Base-by-base conservation (phyloP, 2,888 invertebrate genomes). In the Melanophora roralis region DNA sequence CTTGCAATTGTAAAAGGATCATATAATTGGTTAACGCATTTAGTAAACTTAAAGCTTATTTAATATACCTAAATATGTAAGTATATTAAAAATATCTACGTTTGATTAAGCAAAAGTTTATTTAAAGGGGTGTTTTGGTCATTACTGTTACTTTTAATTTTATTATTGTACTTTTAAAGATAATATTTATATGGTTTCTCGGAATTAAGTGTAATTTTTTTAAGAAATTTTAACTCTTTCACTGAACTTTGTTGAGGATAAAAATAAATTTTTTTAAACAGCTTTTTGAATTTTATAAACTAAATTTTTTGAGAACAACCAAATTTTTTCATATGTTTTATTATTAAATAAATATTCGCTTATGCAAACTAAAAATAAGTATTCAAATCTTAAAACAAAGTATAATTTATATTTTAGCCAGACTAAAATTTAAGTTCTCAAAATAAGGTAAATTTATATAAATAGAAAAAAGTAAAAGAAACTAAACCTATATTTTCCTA, bases 31-130 rank as follows among this genome's bases (percentile, higher is more conserved):
- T n/a, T n/a, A n/a, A n/a, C n/a, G n/a, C 75, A 75, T 68, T 75
- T 62, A 75, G 64, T 76, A 69, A 76, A 69, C 55, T 64, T 76
- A 40, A 67, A 76, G 64, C 69, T 64, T 64, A 76, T 69, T 69
- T 43, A 76, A 62, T 57, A 49, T 34, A 40, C 21, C 7, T 11
- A 12, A 2, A 38, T 34, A 23, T 12, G 11, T n/a, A n/a, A n/a
- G n/a, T n/a, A n/a, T n/a, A n/a, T n/a, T n/a, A n/a, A n/a, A n/a
- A n/a, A n/a, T n/a, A n/a, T n/a, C n/a, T n/a, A n/a, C n/a, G n/a
- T n/a, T 27, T 6, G 27, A 6, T 27, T 27, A 27, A 27, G 6
- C 3, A 27, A 27, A 27, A 27, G 6, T 27, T 32, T 38, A 1
- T 40, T 49, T 34, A 67, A 67, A 45, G 43, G 59, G 72, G 34